Conservation (phyloP, 1,140 invertebrate genomes). For the Leptonema lineaticorne region DNA sequence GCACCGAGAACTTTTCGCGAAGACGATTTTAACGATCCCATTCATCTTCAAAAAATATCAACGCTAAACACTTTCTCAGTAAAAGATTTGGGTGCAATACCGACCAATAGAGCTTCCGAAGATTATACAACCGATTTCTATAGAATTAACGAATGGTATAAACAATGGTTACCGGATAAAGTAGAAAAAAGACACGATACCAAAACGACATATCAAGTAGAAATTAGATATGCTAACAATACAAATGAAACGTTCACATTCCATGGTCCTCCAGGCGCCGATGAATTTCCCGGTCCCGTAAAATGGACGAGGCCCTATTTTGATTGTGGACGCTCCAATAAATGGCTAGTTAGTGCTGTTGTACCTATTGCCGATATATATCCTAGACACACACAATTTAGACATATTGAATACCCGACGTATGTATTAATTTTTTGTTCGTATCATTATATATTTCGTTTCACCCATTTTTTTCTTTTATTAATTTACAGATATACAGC, state of each 20-base stretch:
- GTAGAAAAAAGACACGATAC: conserved; percentile 83
- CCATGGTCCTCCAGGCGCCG: conserved; percentile 87
- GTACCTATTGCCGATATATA: conserved; percentile 95
- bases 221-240: conserved; percentile 92
- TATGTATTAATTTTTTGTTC: conserved; percentile 57
- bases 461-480: background rate
- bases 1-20: conserved; percentile 88
- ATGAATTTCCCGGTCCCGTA: conserved; percentile 87
- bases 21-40: conserved; percentile 93
- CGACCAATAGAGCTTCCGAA: conserved; percentile 62
- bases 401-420: conserved; percentile 95
- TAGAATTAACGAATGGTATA: conserved; percentile 92
- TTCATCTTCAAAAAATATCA: conserved; percentile 87
- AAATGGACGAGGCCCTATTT: conserved; percentile 95
- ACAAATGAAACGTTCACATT: conserved; percentile 95
- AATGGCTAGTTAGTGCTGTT: conserved; percentile 92
- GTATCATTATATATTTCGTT: background rate
- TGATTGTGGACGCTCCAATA: conserved; percentile 93
- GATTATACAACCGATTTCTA: conserved; percentile 93
- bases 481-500: conserved; percentile 77
- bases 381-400: conserved; percentile 89
- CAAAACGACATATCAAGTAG: conserved; percentile 88
- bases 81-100: conserved; percentile 80
- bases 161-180: conserved; percentile 84
- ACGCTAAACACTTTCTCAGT: conserved; percentile 86